These are phyloP conservation scores for Pterocles burchelli DNA, from an alignment of 2,113 vertebrate species.

Conservation along the genomic window DNA sequence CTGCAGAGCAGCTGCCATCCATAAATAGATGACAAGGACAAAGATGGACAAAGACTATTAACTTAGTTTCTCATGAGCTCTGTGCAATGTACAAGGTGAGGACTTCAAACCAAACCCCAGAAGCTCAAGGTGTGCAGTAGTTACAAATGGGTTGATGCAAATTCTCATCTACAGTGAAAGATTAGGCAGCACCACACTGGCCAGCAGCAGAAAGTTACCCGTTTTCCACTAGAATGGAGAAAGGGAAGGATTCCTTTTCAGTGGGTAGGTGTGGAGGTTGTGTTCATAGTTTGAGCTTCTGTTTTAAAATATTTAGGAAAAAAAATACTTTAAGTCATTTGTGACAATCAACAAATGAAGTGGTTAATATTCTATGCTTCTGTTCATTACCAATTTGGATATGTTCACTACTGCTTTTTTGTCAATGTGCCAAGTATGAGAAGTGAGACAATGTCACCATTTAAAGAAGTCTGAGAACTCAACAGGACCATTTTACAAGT, in stretches of 20 bases:
- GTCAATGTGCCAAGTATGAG: neutral
- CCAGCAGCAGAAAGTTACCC: neutral
- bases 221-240: neutral
- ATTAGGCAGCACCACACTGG: neutral
- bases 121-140: neutral
- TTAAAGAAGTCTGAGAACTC: neutral
- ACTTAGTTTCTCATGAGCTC: constrained; percentile 16
- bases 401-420: neutral
- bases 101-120: constrained; percentile 16
- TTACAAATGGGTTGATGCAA: neutral
- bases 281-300: neutral
- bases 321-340: neutral
- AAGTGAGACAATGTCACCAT: neutral
- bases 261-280: too few species aligned
- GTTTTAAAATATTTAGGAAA: neutral
- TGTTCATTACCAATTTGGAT: neutral
- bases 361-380: neutral
- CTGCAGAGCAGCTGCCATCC: constrained; percentile 8
- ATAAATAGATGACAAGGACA: constrained; percentile 50
- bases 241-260: neutral
- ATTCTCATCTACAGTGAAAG: neutral
- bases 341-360: neutral
- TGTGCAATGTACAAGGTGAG: neutral
- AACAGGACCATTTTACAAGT: neutral
- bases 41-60: constrained; percentile 54